Evolutionary conservation across 2,888 invertebrate genomes (phyloP), one percentile per base, ranked within the genome.

Genomic region (Cerastis leucographa): DNA sequence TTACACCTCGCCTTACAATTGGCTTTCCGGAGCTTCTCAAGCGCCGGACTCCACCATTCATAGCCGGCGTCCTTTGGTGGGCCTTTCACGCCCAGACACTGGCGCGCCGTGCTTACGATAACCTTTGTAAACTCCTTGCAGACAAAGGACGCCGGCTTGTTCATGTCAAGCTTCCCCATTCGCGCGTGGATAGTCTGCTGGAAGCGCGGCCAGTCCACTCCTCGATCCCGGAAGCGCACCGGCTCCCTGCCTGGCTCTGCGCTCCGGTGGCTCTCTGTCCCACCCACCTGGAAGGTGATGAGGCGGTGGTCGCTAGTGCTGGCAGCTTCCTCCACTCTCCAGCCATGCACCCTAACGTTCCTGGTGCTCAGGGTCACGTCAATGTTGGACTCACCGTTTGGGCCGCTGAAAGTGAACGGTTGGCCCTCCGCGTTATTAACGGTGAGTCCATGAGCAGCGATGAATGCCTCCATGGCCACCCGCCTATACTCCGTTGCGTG

Each of bases 341-440:
- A 61, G 1, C 0, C 2, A 0, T 0, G 0, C 19, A 9, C 9
- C 1, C 8, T 2, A 0, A 80, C 59, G 0, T 83, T 76, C 7
- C 88, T 62, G 0, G 86, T 87, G 0, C 75, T 14, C 0, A 90
- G 22, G 0, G 89, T 89, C 0, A 89, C 0, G 78, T 90, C 90
- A 0, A 91, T 79, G 40, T 90, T 90, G 0, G 89, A 87, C 54
- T 71, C 62, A 0, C 88, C 87, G 40, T 86, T 86, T 0, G 79
- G 25, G 0, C 78, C 71, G 7, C 56, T 19, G 42, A 87, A 91
- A 0, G 88, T 89, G 8, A 46, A 54, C 0, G 67, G 68, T 6
- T 73, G 75, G 25, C 69, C 81, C 2, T 40, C 40, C 7, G 2
- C n/a, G 40, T 76, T 73, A 7, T 44, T 8, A 0, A 78, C 19